Conservation (phyloP, 2,113 vertebrate species). For the Leuciscus idus region DNA sequence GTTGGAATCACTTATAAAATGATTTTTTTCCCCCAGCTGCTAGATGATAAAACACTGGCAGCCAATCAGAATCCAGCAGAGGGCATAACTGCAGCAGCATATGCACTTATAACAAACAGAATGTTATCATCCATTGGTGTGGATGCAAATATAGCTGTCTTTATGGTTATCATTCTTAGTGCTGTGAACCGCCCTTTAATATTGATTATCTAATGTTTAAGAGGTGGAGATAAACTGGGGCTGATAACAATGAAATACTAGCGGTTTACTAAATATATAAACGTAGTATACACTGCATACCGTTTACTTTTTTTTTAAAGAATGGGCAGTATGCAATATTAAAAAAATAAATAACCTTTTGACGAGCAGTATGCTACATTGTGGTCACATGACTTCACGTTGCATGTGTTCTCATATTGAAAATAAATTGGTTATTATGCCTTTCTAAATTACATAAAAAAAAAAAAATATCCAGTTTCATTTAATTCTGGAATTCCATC, state of each 20-base stretch:
- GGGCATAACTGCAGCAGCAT: no score
- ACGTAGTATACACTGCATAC: neutral
- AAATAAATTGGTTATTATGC: neutral
- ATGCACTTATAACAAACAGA: neutral
- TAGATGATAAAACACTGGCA: no score
- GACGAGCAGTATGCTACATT: neutral
- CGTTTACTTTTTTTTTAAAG: neutral
- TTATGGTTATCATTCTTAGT: neutral
- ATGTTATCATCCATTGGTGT: neutral
- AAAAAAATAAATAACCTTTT: neutral
- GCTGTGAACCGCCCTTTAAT: neutral
- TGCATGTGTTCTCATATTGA: neutral
- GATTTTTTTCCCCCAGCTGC: no score
- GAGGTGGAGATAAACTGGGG: neutral
- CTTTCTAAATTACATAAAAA: neutral
- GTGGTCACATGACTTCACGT: neutral
- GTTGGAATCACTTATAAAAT: no score
- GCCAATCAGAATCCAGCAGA: neutral
- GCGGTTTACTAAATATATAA: neutral
- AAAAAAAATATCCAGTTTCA: neutral
- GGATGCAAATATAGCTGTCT: neutral
- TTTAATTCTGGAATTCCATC: neutral
- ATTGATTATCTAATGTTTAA: neutral
- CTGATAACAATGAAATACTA: neutral
- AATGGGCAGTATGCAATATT: neutral